Conservation (phyloP, 2,797 vertebrate genomes). For the Naso thynnoides region DNA sequence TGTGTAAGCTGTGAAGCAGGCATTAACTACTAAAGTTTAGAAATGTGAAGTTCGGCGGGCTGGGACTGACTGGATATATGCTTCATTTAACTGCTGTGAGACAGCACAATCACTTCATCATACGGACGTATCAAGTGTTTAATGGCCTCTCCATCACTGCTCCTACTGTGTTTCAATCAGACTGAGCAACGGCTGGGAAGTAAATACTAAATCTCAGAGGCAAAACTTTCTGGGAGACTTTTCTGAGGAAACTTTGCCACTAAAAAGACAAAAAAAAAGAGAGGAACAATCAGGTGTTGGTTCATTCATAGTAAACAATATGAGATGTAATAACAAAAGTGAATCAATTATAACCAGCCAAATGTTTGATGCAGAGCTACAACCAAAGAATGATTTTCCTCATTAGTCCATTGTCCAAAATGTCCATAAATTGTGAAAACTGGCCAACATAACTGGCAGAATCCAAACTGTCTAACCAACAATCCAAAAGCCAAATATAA, state of each 20-base stretch:
- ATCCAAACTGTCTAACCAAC: neutral
- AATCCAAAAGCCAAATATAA: neutral
- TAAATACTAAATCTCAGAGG: neutral
- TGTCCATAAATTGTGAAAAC: neutral
- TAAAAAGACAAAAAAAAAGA: constrained; percentile 9
- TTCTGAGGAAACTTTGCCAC: neutral
- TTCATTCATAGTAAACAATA: neutral
- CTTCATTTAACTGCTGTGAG: constrained; percentile 44
- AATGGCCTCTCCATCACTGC: constrained; percentile 40
- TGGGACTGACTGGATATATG: constrained; percentile 48
- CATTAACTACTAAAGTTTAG: constrained; percentile 63
- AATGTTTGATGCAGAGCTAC: neutral
- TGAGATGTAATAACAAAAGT: neutral
- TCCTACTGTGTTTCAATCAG: constrained; percentile 28
- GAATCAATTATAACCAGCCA: neutral
- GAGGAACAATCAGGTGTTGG: neutral
- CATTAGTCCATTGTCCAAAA: neutral
- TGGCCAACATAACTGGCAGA: neutral
- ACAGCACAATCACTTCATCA: constrained; percentile 43
- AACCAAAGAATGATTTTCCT: neutral
- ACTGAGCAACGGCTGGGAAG: neutral
- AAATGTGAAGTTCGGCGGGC: constrained; percentile 54
- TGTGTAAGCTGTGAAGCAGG: constrained; percentile 66
- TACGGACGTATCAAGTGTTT: constrained; percentile 34
- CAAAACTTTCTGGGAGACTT: neutral